Evolutionary conservation across 2,888 invertebrate species (phyloP).

Genomic region (Yponomeuta cagnagella): DNA sequence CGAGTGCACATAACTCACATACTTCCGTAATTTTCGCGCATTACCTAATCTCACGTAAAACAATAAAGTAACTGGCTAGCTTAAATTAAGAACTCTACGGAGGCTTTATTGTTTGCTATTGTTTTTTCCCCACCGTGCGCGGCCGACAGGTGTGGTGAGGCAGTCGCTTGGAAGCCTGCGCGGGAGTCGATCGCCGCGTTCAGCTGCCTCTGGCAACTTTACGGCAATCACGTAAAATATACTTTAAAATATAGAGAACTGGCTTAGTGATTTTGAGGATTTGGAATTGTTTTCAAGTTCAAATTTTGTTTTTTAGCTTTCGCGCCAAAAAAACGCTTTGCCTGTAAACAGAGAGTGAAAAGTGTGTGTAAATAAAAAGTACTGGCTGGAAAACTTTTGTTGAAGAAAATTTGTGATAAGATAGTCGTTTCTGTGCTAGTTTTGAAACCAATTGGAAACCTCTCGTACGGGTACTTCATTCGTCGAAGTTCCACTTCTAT

Average conservation of each 20-base stretch:
- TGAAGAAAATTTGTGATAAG: slow-evolving; percentile 4
- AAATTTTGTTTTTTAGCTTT: neutral
- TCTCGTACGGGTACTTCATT: neutral
- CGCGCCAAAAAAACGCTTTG: neutral
- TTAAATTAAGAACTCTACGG: slow-evolving; percentile 4
- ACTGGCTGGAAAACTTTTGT: slow-evolving; percentile 2
- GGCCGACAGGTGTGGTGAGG: slow-evolving; percentile 51
- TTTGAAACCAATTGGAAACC: neutral
- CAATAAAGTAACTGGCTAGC: neutral
- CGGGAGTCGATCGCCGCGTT: slow-evolving; percentile 44
- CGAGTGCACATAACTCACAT: neutral
- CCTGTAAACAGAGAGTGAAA: slow-evolving; percentile 2
- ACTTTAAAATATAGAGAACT: slow-evolving; percentile 3
- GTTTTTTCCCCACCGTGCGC: slow-evolving; percentile 41
- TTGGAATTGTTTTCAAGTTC: neutral
- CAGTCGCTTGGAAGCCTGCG: slow-evolving; percentile 57
- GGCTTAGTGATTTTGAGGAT: neutral
- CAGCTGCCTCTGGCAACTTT: slow-evolving; percentile 17
- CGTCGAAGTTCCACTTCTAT: neutral
- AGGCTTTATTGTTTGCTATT: slow-evolving; percentile 50
- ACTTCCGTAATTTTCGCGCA: neutral
- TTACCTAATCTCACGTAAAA: neutral
- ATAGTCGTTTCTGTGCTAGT: neutral
- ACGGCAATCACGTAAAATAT: slow-evolving; percentile 28
- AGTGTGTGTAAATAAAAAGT: neutral